These are phyloP conservation scores for Seira musarum DNA, from an alignment of 2,888 invertebrate genomes.

Conservation along the genomic window DNA sequence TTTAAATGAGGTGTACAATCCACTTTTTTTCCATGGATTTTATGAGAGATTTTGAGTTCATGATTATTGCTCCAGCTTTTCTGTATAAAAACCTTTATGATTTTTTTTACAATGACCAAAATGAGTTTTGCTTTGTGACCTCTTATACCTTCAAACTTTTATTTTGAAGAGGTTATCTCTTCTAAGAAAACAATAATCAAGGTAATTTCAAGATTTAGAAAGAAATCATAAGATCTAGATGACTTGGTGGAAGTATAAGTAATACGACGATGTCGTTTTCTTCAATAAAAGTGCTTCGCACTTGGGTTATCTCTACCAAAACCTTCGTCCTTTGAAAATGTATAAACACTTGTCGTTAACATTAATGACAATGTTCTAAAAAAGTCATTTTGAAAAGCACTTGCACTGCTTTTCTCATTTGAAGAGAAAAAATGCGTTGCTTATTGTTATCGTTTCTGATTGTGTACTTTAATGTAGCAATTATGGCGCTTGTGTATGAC, in stretches of 20 bases:
- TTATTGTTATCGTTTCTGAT: constrained; percentile 27
- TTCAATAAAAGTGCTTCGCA: background rate
- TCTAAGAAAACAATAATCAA: constrained; percentile 42
- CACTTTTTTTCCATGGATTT: constrained; percentile 25
- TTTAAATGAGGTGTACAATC: constrained; percentile 50
- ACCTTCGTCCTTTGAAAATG: background rate
- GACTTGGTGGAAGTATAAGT: constrained; percentile 22
- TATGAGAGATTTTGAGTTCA: constrained; percentile 22
- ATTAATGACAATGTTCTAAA: constrained; percentile 41
- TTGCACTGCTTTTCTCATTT: constrained; percentile 35
- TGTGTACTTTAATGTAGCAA: background rate
- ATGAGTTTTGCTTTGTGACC: background rate
- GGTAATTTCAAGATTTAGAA: constrained; percentile 37
- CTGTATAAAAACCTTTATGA: no score
- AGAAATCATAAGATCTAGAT: constrained; percentile 46
- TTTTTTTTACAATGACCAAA: background rate
- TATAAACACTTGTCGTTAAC: constrained; percentile 51
- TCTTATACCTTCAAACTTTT: background rate
- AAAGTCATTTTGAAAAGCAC: constrained; percentile 53
- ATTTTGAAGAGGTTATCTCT: background rate
- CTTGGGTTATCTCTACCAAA: no score
- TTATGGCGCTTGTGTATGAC: background rate
- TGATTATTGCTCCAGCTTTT: constrained; percentile 28
- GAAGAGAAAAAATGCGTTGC: background rate
- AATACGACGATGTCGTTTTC: constrained; percentile 45